Base-by-base conservation (phyloP, 2,888 invertebrate species). In the Drosophila ezoana region DNA sequence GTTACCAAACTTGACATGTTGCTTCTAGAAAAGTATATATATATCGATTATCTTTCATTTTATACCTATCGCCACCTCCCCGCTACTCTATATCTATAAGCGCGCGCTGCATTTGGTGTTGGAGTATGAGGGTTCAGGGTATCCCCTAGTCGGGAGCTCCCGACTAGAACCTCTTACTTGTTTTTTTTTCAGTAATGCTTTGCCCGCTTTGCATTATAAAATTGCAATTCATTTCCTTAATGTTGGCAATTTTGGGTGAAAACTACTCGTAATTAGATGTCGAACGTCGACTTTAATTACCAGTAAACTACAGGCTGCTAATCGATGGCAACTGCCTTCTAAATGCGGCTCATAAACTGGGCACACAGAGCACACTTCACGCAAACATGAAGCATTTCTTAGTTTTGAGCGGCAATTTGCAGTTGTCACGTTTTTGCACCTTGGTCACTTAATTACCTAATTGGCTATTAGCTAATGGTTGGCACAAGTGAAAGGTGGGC, bases 391-490 rank as follows among this genome's bases (percentile, higher is more conserved):
- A 57, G 38, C 49, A 66, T 62, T 72, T 67, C 44, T 74, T 52
- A 38, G 23, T 38, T 54, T 44, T 51, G 32, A 45, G 63, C 62
- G 67, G 53, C 77, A 72, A 71, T 78, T 77, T 69, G 74, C 67
- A 64, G 71, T 69, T 77, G 64, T 77, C 65, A 70, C 79, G 69
- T 69, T 72, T 62, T 69, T 67, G 59, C 72, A 71, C 71, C 64
- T 72, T 65, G 66, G 60, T 23, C 47, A 69, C 76, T 79, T 77
- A 84, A 84, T 84, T 83, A 81, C 81, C 81, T 86, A 84, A 84
- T 84, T 86, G 84, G 79, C 86, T 72, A 79, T 86, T 83, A 83
- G 83, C 84, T 72, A 81, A 82, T 74, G 73, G 71, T 61, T 56
- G 52, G 32, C 53, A 45, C 32, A 48, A 23, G 47, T 38, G 60